Evolutionary conservation across 2,888 invertebrate species (phyloP), one percentile per base, ranked within the genome.

Genomic region (Drosophila nigritarsus): DNA sequence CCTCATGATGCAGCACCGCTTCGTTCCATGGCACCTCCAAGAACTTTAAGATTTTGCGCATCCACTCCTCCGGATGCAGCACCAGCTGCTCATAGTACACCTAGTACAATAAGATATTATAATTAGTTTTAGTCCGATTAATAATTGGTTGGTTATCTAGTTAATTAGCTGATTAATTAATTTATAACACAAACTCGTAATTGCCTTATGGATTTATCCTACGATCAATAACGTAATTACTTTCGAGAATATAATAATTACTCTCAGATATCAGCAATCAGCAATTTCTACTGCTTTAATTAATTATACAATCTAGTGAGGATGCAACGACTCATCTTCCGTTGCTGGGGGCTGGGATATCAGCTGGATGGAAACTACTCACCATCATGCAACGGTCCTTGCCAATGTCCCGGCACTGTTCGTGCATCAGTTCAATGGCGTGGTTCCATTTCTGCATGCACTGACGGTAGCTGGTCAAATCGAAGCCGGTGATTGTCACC

Each of bases 71-170:
- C 11, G 99, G 99, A 94, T 98, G 98, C 84, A 99, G 95, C 87
- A 99, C 99, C 90, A 99, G 95, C 94, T 99, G 97, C 94, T 99
- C 99, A 94, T 99, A 99, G 91, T 98, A 98, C 68, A 99, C 97
- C 91, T 96, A 94, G 27, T 49, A 11, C 49, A 49, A 49, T 49
- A 45, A 24, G 45, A 45, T 15, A 45, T 15, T n/a, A 18, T 8
- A 24, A 24, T 45, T 45, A 24, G 24, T 8, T 15, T 24, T 8
- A 24, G 20, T 45, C 7, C 3, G 20, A 7, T 3, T 20, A 20
- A 3, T 45, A 45, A 45, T 13, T 45, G 15, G 7, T 13, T 20
- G 20, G 3, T 3, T 13, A 45, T 45, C 45, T 3, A 24, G 20
- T 42, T 20, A 42, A 20, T 42, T 42, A 1, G 42, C 11, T 42